Evolutionary conservation across 2,797 vertebrate genomes (phyloP).

Genomic region (Chromis chromis): DNA sequence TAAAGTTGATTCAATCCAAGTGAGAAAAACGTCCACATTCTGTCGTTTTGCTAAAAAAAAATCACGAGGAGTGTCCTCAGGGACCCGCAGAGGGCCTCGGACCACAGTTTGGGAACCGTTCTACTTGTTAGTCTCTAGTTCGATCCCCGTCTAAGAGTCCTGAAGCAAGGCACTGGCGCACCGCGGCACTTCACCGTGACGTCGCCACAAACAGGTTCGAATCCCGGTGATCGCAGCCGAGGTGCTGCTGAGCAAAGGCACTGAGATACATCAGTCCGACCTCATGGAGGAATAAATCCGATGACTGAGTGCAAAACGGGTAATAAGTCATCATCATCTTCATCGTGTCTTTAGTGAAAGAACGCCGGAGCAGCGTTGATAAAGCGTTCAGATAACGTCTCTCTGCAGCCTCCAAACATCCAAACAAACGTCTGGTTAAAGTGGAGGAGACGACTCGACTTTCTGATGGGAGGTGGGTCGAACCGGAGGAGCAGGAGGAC

Average conservation of each 20-base stretch:
- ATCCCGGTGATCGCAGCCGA: neutral
- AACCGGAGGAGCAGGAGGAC: constrained; percentile 48
- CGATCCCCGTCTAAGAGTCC: constrained; percentile 8
- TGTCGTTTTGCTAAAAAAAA: no score
- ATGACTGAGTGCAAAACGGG: constrained; percentile 8
- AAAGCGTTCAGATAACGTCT: no score
- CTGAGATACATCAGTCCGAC: constrained; percentile 8
- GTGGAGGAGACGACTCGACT: constrained; percentile 22
- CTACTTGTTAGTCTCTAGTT: neutral
- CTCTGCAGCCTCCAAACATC: no score
- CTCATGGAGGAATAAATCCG: constrained; percentile 1
- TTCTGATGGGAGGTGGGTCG: constrained; percentile 40
- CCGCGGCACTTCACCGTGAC: neutral
- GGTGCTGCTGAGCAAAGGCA: constrained; percentile 64
- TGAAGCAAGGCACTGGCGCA: constrained; percentile 51
- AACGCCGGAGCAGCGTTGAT: no score
- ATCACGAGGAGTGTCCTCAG: no score
- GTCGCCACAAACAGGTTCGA: neutral
- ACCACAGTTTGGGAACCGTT: constrained; percentile 15
- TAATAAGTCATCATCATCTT: constrained; percentile 12
- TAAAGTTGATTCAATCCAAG: no score
- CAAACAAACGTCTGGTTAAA: constrained; percentile 20
- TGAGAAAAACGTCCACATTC: no score
- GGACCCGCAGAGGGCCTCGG: neutral
- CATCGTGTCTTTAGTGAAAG: neutral